Evolutionary conservation across 2,797 vertebrate genomes (phyloP).

Genomic region (Esox lucius): DNA sequence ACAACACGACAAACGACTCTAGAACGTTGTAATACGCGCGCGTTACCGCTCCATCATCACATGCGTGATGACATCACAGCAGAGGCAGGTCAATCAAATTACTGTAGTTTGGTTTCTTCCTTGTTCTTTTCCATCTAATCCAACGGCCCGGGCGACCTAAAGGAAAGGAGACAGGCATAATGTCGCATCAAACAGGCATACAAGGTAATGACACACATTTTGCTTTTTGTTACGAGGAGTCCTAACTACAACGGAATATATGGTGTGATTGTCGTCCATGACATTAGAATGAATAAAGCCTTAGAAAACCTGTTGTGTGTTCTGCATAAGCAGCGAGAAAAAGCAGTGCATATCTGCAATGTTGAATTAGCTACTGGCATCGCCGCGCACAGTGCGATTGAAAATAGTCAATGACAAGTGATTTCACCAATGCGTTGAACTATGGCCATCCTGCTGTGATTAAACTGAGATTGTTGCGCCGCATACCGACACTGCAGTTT

Average conservation of each 20-base stretch:
- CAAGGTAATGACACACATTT: slow-evolving; percentile 68
- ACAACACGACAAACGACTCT: no score
- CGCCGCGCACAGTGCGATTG: background rate
- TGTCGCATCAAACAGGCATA: slow-evolving; percentile 89
- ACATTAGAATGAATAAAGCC: slow-evolving; percentile 9
- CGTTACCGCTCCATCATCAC: background rate
- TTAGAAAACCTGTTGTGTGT: slow-evolving; percentile 25
- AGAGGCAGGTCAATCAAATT: slow-evolving; percentile 11
- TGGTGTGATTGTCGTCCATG: background rate
- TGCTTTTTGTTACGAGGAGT: background rate
- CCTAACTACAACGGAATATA: background rate
- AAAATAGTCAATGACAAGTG: slow-evolving; percentile 34
- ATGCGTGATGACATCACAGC: slow-evolving; percentile 31
- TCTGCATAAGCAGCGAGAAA: background rate
- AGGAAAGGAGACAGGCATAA: slow-evolving; percentile 49
- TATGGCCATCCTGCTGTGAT: slow-evolving; percentile 18
- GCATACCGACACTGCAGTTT: background rate
- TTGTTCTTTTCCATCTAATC: slow-evolving; percentile 28
- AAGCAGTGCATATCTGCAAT: background rate
- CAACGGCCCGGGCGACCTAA: slow-evolving; percentile 24
- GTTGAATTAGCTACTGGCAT: background rate
- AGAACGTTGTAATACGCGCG: background rate
- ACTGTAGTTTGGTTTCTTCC: slow-evolving; percentile 48
- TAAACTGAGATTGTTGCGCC: background rate
- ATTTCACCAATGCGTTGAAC: slow-evolving; percentile 24